Percentiles rank a stretch among this genome's conserved stretches.
phyloP scores from a whole-genome alignment of 2,113 vertebrate species.

The Passer montanus region DNA sequence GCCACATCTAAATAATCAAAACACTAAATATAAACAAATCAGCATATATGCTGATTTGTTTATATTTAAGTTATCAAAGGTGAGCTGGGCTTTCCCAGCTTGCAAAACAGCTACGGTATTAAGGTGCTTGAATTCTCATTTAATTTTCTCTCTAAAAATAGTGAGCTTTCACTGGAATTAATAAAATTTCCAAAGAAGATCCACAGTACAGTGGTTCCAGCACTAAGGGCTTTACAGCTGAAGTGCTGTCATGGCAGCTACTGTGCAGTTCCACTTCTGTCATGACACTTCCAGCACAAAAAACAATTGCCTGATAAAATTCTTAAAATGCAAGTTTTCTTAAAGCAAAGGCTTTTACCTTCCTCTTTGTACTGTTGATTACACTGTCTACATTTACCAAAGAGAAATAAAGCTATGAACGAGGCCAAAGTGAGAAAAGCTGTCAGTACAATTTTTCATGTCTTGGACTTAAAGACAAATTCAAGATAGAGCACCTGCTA shows the following conservation, averaged over 20 bases:
- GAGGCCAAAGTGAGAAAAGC: neutral
- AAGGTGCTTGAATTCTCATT: neutral
- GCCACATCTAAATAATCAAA: neutral
- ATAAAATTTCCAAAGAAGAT: neutral
- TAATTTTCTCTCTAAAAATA: neutral
- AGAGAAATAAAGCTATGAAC: neutral
- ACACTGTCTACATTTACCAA: neutral
- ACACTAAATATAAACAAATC: neutral
- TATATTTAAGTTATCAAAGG: neutral
- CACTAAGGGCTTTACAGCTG: neutral
- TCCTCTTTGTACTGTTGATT: neutral
- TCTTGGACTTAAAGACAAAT: neutral
- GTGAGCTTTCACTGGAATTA: neutral
- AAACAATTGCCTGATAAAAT: neutral
- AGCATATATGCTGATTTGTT: neutral
- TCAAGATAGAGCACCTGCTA: neutral
- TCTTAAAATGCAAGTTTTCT: neutral
- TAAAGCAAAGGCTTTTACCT: neutral
- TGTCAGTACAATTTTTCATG: neutral
- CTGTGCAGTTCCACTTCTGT: neutral
- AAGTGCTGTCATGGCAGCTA: neutral
- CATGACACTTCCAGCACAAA: neutral
- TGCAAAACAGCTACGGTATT: neutral
- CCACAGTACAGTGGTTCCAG: neutral
- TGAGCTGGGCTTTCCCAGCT: neutral